These are phyloP conservation scores for Nephrocerus scutellatus DNA, from an alignment of 2,888 invertebrate species.

Conservation along the genomic window DNA sequence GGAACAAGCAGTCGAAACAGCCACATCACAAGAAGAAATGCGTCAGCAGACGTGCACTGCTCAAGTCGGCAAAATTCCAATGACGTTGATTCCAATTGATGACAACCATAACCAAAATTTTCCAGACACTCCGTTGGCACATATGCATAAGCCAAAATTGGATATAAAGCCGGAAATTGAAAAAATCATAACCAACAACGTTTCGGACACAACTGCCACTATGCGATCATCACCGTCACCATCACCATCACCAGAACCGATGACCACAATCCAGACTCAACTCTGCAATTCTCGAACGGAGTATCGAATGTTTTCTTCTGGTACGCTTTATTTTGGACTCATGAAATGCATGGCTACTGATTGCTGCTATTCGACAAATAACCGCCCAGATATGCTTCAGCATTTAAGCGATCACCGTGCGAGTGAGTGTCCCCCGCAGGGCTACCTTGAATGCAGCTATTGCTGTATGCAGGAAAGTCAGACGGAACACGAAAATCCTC, in stretches of 20 bases:
- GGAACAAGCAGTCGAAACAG: no score
- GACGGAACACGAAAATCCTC: conserved; percentile 1
- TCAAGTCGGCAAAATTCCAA: background rate
- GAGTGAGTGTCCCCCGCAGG: conserved; percentile 10
- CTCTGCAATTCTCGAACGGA: conserved; percentile 14
- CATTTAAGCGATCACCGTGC: conserved; percentile 22
- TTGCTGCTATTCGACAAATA: conserved; percentile 28
- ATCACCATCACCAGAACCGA: no score
- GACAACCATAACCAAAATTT: background rate
- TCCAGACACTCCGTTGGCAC: background rate
- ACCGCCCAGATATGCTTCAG: conserved; percentile 14
- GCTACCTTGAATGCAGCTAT: conserved; percentile 22
- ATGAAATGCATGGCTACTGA: conserved; percentile 27
- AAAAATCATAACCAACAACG: no score
- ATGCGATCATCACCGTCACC: no score
- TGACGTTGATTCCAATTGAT: background rate
- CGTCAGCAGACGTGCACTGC: no score
- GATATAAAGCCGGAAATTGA: no score
- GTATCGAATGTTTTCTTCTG: conserved; percentile 23
- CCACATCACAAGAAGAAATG: no score
- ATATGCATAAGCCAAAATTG: background rate
- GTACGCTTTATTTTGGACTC: conserved; percentile 25
- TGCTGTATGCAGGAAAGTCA: no score
- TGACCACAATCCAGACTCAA: no score
- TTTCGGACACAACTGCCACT: no score